Evolutionary conservation across 2,113 vertebrate genomes (phyloP).

Genomic region (Coracopsis vasa): DNA sequence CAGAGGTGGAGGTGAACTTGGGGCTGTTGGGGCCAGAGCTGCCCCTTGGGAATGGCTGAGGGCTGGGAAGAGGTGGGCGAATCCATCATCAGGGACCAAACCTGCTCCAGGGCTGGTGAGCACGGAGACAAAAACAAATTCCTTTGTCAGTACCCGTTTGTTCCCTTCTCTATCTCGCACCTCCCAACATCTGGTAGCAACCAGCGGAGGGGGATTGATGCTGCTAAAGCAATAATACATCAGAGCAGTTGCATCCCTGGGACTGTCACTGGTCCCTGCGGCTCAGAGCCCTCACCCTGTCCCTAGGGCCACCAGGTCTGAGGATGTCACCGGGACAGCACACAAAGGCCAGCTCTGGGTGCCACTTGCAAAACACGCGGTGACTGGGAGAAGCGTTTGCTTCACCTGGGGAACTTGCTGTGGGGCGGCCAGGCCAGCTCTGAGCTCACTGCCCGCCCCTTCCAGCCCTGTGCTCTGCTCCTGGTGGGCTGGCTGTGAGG

Average conservation of each 20-base stretch:
- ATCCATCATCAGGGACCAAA: not conserved
- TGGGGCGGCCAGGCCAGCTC: not conserved
- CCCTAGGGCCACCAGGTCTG: not conserved
- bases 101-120: not conserved
- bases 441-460: not conserved
- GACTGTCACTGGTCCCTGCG: not conserved
- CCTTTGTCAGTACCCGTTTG: not conserved
- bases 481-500: not conserved
- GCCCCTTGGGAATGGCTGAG: rapidly evolving
- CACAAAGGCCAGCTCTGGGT: not conserved
- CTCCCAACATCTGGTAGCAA: constrained; percentile 16
- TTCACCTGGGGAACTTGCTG: not conserved
- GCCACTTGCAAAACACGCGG: rapidly evolving
- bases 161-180: not conserved
- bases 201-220: not conserved
- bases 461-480: not conserved
- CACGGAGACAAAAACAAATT: not conserved
- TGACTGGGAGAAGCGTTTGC: not conserved
- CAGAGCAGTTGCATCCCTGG: not conserved
- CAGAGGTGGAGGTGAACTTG: not conserved
- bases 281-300: rapidly evolving
- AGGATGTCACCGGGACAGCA: not conserved
- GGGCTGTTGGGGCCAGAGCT: rapidly evolving
- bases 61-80: not conserved
- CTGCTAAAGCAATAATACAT: not conserved